Percentiles rank a stretch among this genome's conserved stretches.
These are phyloP conservation scores for Aphaenogaster ashmeadi DNA, from an alignment of 1,140 invertebrate species.

Conservation along the genomic window DNA sequence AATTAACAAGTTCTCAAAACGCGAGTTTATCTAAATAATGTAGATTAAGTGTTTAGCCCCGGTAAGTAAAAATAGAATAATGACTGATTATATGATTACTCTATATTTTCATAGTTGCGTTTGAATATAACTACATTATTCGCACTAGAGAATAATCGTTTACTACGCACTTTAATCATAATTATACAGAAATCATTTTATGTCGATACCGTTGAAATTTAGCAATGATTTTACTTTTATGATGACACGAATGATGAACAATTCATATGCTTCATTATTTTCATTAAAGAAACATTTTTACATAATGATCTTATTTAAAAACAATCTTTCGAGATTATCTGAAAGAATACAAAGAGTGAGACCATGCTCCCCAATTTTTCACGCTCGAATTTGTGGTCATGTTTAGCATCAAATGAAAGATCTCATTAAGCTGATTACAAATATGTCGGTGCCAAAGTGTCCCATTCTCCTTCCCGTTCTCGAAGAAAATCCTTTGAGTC, in stretches of 20 bases:
- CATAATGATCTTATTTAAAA: conserved; percentile 3
- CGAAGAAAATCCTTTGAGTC: too few relatives aligned
- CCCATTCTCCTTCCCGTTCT: too few relatives aligned
- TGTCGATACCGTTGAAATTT: conserved; percentile 6
- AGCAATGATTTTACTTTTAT: conserved; percentile 22
- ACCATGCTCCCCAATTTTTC: too few relatives aligned
- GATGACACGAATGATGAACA: conserved; percentile 8
- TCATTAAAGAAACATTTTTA: conserved; percentile 9
- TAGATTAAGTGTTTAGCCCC: neutral
- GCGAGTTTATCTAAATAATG: conserved; percentile 2
- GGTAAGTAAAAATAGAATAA: conserved; percentile 27
- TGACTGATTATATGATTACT: conserved; percentile 30
- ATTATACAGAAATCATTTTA: conserved; percentile 37
- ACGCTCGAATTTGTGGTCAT: too few relatives aligned
- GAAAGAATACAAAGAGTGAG: neutral
- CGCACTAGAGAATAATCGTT: conserved; percentile 37
- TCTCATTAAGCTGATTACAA: too few relatives aligned
- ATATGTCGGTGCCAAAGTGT: too few relatives aligned
- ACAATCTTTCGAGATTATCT: conserved; percentile 6
- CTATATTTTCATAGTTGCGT: conserved; percentile 46
- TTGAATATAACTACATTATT: conserved; percentile 45
- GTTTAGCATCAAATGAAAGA: too few relatives aligned
- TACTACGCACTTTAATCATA: conserved; percentile 57
- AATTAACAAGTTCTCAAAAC: neutral
- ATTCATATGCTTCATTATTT: conserved; percentile 34